A percentile compares a stretch with the other conserved stretches of the same genome.
These are phyloP conservation scores for Camponotus fellah DNA, from an alignment of 2,888 invertebrate genomes.

Conservation along the genomic window DNA sequence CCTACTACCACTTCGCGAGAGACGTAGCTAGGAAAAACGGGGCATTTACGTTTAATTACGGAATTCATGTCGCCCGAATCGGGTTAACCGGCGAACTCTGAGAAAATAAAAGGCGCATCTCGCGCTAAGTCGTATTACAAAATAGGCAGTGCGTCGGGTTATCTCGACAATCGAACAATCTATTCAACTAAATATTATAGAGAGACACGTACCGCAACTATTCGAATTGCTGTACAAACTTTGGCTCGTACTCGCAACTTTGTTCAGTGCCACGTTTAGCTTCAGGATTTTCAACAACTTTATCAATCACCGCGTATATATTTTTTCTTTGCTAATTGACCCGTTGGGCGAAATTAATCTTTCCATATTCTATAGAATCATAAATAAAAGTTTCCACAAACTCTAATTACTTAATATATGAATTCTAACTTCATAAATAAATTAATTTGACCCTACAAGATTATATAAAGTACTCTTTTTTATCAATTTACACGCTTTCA, in stretches of 20 bases:
- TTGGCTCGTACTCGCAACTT: conserved; percentile 39
- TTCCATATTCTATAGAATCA: conserved; percentile 2
- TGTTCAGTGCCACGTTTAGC: conserved; percentile 24
- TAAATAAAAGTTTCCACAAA: background rate
- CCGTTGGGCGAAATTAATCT: conserved; percentile 5
- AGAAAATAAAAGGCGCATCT: conserved; percentile 28
- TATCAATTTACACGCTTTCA: background rate
- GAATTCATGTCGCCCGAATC: conserved; percentile 28
- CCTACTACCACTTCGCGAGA: conserved; percentile 1
- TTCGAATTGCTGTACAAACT: conserved; percentile 36
- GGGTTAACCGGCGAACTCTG: conserved; percentile 1
- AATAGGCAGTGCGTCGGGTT: conserved; percentile 39
- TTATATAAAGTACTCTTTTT: background rate
- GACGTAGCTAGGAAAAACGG: background rate
- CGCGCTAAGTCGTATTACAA: conserved; percentile 51
- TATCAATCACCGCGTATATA: conserved; percentile 14
- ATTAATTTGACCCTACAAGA: background rate
- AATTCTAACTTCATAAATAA: conserved; percentile 3
- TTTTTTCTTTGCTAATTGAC: conserved; percentile 8
- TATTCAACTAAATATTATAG: conserved; percentile 32
- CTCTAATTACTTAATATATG: background rate
- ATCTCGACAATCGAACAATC: conserved; percentile 34
- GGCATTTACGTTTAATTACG: conserved; percentile 14
- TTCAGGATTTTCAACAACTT: conserved; percentile 27
- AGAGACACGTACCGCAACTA: conserved; percentile 42